Evolutionary conservation across 2,797 vertebrate genomes (phyloP).

Genomic region (Rhinophrynus dorsalis): DNA sequence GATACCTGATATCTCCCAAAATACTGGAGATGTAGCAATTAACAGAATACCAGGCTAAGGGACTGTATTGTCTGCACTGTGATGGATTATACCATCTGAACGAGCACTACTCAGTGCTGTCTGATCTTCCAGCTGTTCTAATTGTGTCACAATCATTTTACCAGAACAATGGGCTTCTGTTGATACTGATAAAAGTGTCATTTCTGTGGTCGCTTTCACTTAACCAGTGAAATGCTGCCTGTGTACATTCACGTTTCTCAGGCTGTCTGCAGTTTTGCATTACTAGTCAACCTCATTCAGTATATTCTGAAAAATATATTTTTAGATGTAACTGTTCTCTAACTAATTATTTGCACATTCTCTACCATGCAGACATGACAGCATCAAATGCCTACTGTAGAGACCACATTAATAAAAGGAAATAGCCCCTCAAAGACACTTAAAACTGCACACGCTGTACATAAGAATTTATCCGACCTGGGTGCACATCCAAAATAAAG

Average conservation of each 20-base stretch:
- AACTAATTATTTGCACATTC: conserved; percentile 1
- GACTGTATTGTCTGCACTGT: conserved; percentile 29
- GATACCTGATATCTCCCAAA: conserved; percentile 12
- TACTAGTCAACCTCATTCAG: conserved; percentile 2
- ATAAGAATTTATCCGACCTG: background rate
- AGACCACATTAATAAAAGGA: too few relatives aligned
- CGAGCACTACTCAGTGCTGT: conserved; percentile 17
- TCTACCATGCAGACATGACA: background rate
- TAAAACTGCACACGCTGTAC: background rate
- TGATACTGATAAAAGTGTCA: conserved; percentile 42
- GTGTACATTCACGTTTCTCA: conserved; percentile 2
- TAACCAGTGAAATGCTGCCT: conserved; percentile 36
- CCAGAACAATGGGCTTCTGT: conserved; percentile 35
- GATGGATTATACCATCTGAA: conserved; percentile 44
- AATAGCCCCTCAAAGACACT: too few relatives aligned
- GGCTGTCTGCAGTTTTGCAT: background rate
- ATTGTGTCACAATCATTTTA: conserved; percentile 46
- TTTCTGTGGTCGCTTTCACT: conserved; percentile 14
- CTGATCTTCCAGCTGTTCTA: conserved; percentile 46
- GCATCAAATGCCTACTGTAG: background rate
- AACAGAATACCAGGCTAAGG: conserved; percentile 29
- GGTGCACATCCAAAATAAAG: too few relatives aligned
- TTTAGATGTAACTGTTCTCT: conserved; percentile 5
- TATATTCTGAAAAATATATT: background rate
- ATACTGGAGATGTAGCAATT: conserved; percentile 42